Percentiles rank a stretch among this genome's conserved stretches.
These are phyloP conservation scores for Eptesicus fuscus DNA, from an alignment of 2,113 vertebrate species.

Conservation along the genomic window DNA sequence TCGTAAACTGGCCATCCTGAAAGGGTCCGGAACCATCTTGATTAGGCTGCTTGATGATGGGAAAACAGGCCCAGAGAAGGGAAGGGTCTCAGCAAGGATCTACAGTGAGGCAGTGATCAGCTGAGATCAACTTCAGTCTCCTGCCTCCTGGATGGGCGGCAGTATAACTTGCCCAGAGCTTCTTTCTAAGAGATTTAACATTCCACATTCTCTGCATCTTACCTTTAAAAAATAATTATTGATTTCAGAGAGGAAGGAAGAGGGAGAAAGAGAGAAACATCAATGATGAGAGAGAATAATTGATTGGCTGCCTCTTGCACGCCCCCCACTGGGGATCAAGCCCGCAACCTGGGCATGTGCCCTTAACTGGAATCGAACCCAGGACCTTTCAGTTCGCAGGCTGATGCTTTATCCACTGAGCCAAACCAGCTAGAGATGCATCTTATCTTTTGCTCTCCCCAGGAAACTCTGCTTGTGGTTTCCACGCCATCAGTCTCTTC, in stretches of 20 bases:
- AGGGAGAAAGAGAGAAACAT: too few relatives aligned
- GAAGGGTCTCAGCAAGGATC: not conserved
- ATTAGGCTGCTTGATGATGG: not conserved
- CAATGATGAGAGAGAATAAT: too few relatives aligned
- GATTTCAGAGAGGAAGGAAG: too few relatives aligned
- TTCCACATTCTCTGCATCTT: not conserved
- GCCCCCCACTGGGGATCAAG: too few relatives aligned
- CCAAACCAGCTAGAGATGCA: too few relatives aligned
- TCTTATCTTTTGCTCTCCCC: not conserved
- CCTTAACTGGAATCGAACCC: too few relatives aligned
- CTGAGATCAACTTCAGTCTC: not conserved
- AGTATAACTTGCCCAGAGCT: not conserved
- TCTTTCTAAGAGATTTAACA: not conserved
- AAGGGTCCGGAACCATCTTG: not conserved
- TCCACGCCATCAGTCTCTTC: not conserved
- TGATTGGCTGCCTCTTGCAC: too few relatives aligned
- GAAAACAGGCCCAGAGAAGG: not conserved
- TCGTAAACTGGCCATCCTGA: not conserved
- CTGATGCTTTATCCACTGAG: too few relatives aligned
- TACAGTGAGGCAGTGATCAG: not conserved
- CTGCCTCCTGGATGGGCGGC: not conserved
- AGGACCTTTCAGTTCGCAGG: too few relatives aligned
- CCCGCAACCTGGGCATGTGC: too few relatives aligned
- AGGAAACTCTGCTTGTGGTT: not conserved
- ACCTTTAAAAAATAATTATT: too few relatives aligned